Evolutionary conservation across 92 coral and sea anemone species (phyloP).

Genomic region (Umimayanthus chanpuru): DNA sequence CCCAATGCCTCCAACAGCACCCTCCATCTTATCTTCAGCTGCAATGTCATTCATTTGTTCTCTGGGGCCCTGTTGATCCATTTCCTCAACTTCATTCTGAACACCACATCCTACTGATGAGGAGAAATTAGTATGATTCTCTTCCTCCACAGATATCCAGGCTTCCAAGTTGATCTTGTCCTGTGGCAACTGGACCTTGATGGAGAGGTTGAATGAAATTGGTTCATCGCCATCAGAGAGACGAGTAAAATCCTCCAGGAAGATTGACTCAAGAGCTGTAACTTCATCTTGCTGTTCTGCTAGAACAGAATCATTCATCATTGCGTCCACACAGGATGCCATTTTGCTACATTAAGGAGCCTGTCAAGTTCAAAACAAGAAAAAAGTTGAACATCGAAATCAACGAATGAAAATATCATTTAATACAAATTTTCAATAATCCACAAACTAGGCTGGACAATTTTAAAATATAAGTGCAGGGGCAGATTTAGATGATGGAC

Average conservation of each 20-base stretch:
- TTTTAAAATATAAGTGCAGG: too few species aligned
- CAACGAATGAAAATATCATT: too few species aligned
- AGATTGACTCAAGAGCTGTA: slow-evolving; percentile 82
- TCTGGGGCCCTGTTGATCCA: too few species aligned
- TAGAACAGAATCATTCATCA: slow-evolving; percentile 31
- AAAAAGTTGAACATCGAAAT: too few species aligned
- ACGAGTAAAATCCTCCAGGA: slow-evolving; percentile 68
- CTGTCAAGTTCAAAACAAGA: too few species aligned
- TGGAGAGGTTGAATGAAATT: slow-evolving; percentile 64
- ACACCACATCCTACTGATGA: background rate
- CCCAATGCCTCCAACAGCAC: too few species aligned
- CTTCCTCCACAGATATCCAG: slow-evolving; percentile 69
- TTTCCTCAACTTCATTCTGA: background rate
- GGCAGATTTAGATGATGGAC: too few species aligned
- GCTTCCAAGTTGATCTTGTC: slow-evolving; percentile 75
- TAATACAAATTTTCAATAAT: too few species aligned
- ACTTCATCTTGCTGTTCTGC: slow-evolving; percentile 88
- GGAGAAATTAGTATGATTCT: background rate
- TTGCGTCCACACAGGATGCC: slow-evolving; percentile 40
- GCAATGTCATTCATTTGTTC: background rate
- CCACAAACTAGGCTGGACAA: too few species aligned
- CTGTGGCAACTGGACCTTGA: slow-evolving; percentile 67
- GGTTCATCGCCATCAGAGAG: slow-evolving; percentile 47
- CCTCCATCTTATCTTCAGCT: background rate
- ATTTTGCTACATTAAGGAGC: background rate